These are phyloP conservation scores for Lasioglossum calceatum DNA, from an alignment of 2,888 invertebrate genomes.

Conservation along the genomic window DNA sequence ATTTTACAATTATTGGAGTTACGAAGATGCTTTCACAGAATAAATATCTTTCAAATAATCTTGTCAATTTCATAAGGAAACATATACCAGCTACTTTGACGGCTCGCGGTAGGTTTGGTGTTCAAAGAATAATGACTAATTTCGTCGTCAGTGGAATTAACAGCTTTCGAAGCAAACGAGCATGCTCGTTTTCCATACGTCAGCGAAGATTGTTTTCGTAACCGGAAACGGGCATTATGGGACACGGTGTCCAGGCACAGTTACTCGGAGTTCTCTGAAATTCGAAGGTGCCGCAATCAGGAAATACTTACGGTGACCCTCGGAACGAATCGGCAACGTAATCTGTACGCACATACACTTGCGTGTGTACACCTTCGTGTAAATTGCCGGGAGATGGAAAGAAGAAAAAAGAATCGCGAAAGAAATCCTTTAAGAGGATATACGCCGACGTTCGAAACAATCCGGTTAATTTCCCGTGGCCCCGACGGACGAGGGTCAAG, in stretches of 20 bases:
- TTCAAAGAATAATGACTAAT: not conserved
- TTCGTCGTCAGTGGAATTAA: not conserved
- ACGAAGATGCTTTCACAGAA: too few species aligned
- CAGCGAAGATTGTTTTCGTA: not conserved
- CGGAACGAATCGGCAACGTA: slow-evolving; percentile 40
- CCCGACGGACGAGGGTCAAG: slow-evolving; percentile 23
- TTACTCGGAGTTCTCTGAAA: slow-evolving; percentile 26
- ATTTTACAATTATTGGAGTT: too few species aligned
- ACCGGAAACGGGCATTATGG: slow-evolving; percentile 4
- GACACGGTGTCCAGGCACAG: slow-evolving; percentile 11
- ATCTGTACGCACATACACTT: slow-evolving; percentile 24
- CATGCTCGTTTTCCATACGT: not conserved
- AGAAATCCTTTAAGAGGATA: slow-evolving; percentile 62
- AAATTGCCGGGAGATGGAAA: not conserved
- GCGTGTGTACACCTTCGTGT: slow-evolving; percentile 4
- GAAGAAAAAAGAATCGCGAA: slow-evolving; percentile 2
- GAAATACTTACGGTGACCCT: slow-evolving; percentile 45
- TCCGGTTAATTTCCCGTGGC: slow-evolving; percentile 52
- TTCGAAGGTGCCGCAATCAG: slow-evolving; percentile 36
- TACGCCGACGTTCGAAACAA: slow-evolving; percentile 50
- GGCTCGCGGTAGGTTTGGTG: too few species aligned
- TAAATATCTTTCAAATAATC: too few species aligned
- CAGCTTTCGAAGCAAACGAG: not conserved
- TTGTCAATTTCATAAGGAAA: too few species aligned
- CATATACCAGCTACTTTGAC: too few species aligned